Base-by-base conservation (phyloP, 2,797 vertebrate genomes). In the Microctenopoma lineatum region DNA sequence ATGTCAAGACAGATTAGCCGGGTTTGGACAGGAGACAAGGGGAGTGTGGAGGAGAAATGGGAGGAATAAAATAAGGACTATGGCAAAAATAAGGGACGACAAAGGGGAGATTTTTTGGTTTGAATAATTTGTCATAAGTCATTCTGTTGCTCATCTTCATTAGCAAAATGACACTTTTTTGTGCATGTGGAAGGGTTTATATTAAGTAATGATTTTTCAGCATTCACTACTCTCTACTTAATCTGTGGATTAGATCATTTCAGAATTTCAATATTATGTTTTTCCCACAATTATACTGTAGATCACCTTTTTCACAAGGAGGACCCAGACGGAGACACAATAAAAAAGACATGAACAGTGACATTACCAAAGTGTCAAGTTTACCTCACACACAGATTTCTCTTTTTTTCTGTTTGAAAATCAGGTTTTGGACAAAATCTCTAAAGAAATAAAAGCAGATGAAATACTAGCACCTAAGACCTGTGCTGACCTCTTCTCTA, bases 1-100 rank as follows among this genome's bases (percentile, higher is more conserved):
- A 63, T 75, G 80, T 80, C 74, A 75, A 66, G 18, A 44, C 46
- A 69, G 64, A 75, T 80, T 75, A 73, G 36, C 0, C 14, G 41
- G 1, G 7, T 47, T 55, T 51, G 38, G 72, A 76, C 27, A 12
- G 46, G 58, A 55, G 62, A 41, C 38, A 36, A 47, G 41, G 46
- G 27, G 55, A 64, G 27, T 18, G 57, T 21, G 50, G 27, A 42
- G 69, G 50, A 52, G 39, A 61, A 61, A 60, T 18, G 27, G 10
- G 32, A 32, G 26, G 38, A 56, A 41, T 16, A 36, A 63, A 36
- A 66, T 3, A 27, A 52, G 18, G 10, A 46, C 13, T 5, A n/a
- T 5, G 27, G 27, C 14, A 26, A 36, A 32, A 21, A 32, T 9
- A 16, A 26, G 1, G 0, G 15, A 15, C 3, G 11, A 18, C 14